Base-by-base conservation (phyloP, 1,140 invertebrate species). In the Luehdorfia chinensis region DNA sequence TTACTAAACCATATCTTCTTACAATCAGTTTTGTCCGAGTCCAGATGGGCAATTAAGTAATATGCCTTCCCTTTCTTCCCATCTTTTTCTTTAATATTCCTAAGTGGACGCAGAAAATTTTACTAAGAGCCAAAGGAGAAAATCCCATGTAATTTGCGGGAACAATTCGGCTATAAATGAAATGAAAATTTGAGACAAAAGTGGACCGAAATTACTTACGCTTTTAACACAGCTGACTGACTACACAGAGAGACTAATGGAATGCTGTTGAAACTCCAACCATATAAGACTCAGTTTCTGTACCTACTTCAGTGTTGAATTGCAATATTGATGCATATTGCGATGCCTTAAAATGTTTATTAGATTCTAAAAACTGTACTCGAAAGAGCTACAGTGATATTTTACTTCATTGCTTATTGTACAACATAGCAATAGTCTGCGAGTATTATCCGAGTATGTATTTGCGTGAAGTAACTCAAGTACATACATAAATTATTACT, bases 21-120 rank as follows among this genome's bases (percentile, higher is more conserved):
- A n/a, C n/a, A n/a, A n/a, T n/a, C n/a, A n/a, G 8, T 8, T 28
- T 28, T 2, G 25, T 8, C 25, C 43, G 31, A 44, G 32, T 48
- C 25, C 21, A 41, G 23, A 37, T 55, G 19, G 39, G 19, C 58
- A 58, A 59, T 63, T 68, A 68, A 59, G 46, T 59, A 48, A 56
- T 52, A 50, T 56, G 57, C 50, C 25, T 30, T 57, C 39, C 34
- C 49, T 67, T 61, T 66, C 23, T 7, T 14, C 6, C 13, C 37
- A 59, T 66, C 60, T 62, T 58, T 36, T 28, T 34, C 28, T 66
- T 66, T 69, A 73, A 73, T 73, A 69, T 73, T 59, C 55, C 58
- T 64, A 73, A 73, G 69, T 73, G 69, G 63, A 62, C 66, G 66
- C 55, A 49, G 66, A 59, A 57, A 73, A 66, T 73, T 68, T 69